Evolutionary conservation across 2,797 vertebrate genomes (phyloP), one percentile per base, ranked within the genome.

Genomic region (Falco concolor): DNA sequence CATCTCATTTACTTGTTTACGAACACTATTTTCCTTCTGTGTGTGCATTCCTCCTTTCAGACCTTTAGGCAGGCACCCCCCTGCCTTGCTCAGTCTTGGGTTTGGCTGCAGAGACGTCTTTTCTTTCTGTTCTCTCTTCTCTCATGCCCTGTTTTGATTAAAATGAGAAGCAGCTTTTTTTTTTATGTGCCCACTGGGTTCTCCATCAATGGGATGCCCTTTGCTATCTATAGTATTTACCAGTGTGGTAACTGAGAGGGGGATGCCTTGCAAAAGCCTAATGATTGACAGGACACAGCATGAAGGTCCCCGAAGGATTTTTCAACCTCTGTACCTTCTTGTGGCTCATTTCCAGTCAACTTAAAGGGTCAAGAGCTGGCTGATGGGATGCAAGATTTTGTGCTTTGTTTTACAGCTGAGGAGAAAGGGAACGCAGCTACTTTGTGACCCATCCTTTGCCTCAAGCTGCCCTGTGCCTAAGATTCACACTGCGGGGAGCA

Each of bases 31-130:
- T 93, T 95, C 67, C 22, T 94, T 90, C 70, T 93, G n/a, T 42
- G 14, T 76, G 80, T 2, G 0, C 69, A 81, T 96, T 97, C 67
- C 60, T 95, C 36, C 87, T 84, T 60, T 74, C 89, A 93, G 90
- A 92, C 88, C 96, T 93, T 96, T 75, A 83, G 90, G 76, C 94
- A 92, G 87, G 72, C 84, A 86, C 57, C 69, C 77, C 96, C 92
- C 84, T 15, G 63, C 86, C 74, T 96, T 54, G 36, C 40, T 90
- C 47, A 73, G 70, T 47, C 84, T 94, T 63, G 82, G 80, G 82
- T 95, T 97, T 96, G 95, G 89, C 91, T 70, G 65, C 61, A 80
- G 70, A 84, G 80, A 47, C 64, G 40, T n/a, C 60, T 74, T 77
- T 93, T 91, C 89, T 96, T 94, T 92, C 69, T 87, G 0, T 84